A percentile compares a stretch with the other conserved stretches of the same genome.
phyloP scores from a whole-genome alignment of 2,888 invertebrate species.

The Toxonevra muliebris region DNA sequence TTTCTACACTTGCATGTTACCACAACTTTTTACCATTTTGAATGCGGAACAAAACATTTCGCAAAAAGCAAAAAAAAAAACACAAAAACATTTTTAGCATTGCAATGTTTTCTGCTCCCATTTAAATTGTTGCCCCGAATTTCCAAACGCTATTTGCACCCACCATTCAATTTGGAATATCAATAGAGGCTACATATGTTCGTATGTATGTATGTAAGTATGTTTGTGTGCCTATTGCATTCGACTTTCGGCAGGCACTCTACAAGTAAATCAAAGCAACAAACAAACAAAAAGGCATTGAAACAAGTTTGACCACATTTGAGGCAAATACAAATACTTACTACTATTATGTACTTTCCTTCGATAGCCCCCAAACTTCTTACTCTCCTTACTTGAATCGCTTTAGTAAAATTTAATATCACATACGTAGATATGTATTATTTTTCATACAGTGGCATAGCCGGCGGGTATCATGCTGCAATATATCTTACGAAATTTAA shows the following conservation, averaged over 20 bases:
- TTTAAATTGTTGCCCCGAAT: no score
- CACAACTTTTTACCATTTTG: conserved; percentile 1
- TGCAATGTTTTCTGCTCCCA: neutral
- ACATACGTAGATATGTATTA: no score
- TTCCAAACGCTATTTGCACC: conserved; percentile 10
- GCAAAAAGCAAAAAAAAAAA: neutral
- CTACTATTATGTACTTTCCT: no score
- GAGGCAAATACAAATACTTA: conserved; percentile 18
- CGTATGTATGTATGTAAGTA: no score
- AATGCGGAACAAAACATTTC: conserved; percentile 32
- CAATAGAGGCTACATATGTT: neutral
- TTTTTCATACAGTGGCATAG: no score
- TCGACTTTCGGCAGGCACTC: neutral
- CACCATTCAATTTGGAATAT: conserved; percentile 20
- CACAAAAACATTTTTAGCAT: neutral
- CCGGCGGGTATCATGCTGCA: no score
- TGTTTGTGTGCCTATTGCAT: no score
- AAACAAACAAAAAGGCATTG: neutral
- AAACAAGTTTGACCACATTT: conserved; percentile 38
- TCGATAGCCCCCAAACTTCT: no score
- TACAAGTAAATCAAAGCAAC: conserved; percentile 27
- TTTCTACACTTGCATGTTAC: no score
- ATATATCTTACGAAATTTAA: no score
- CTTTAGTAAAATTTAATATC: no score
- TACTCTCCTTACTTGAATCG: no score